phyloP scores from a whole-genome alignment of 2,888 invertebrate species.

The Chydorus sphaericus region DNA sequence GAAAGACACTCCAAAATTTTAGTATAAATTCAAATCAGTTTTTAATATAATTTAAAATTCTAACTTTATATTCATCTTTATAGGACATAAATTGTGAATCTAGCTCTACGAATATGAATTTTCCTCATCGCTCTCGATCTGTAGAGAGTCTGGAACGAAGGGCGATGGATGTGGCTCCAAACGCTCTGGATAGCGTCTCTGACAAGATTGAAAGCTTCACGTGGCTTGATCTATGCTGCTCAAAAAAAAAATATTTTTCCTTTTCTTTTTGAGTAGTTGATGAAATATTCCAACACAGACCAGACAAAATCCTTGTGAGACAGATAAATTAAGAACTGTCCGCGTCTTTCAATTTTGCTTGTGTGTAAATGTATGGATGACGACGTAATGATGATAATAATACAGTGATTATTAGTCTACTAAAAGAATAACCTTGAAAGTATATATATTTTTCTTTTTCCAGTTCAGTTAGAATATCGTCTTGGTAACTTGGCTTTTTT shows the following conservation, averaged over 20 bases:
- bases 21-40: neutral
- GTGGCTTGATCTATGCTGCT: slow-evolving; percentile 4
- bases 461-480: neutral
- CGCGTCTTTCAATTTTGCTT: too few species aligned
- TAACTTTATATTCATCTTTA: neutral
- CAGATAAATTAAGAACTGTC: too few species aligned
- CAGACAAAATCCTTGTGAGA: too few species aligned
- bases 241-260: neutral
- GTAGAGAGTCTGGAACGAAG: slow-evolving; percentile 2
- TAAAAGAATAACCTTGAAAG: too few species aligned
- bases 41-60: neutral
- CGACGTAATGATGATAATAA: neutral
- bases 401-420: neutral
- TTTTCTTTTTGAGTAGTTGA: neutral
- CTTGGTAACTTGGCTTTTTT: neutral
- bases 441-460: neutral
- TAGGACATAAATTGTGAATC: slow-evolving; percentile 2
- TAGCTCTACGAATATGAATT: slow-evolving; percentile 7
- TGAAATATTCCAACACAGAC: too few species aligned
- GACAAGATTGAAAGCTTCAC: slow-evolving; percentile 13
- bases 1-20: neutral
- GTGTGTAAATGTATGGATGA: neutral
- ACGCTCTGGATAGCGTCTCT: slow-evolving; percentile 10
- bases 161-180: neutral
- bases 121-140: slow-evolving; percentile 12